These are phyloP conservation scores for Mechanitis messenoides DNA, from an alignment of 2,888 invertebrate species.

Conservation along the genomic window DNA sequence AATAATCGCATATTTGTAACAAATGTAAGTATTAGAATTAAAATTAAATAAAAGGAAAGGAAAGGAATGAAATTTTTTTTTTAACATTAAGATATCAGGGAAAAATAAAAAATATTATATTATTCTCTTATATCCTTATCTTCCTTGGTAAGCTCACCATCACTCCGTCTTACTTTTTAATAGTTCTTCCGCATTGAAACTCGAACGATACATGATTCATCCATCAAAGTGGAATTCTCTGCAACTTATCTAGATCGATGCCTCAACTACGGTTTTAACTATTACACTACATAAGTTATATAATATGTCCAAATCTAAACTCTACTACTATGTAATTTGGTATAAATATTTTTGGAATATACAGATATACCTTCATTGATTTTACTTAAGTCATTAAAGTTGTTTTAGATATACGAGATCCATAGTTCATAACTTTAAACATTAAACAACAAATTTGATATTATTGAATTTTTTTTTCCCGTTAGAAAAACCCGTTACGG, in stretches of 20 bases:
- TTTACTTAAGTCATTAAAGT: too few relatives aligned
- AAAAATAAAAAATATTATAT: background rate
- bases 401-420: too few relatives aligned
- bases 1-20: too few relatives aligned
- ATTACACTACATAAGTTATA: background rate
- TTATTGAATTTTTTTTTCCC: too few relatives aligned
- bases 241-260: slow-evolving; percentile 28
- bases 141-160: background rate
- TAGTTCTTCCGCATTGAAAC: slow-evolving; percentile 16
- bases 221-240: slow-evolving; percentile 25
- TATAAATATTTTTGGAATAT: background rate
- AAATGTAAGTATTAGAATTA: too few relatives aligned
- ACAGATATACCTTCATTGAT: too few relatives aligned
- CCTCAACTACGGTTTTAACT: slow-evolving; percentile 1
- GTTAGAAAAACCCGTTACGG: too few relatives aligned
- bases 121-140: too few relatives aligned
- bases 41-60: too few relatives aligned
- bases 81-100: background rate
- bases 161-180: slow-evolving; percentile 19
- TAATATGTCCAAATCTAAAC: background rate
- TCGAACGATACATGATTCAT: slow-evolving; percentile 25
- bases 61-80: too few relatives aligned
- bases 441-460: too few relatives aligned
- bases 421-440: too few relatives aligned
- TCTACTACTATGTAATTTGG: background rate